phyloP scores from a whole-genome alignment of 2,797 vertebrate species.

The Toxotes lorentzi region DNA sequence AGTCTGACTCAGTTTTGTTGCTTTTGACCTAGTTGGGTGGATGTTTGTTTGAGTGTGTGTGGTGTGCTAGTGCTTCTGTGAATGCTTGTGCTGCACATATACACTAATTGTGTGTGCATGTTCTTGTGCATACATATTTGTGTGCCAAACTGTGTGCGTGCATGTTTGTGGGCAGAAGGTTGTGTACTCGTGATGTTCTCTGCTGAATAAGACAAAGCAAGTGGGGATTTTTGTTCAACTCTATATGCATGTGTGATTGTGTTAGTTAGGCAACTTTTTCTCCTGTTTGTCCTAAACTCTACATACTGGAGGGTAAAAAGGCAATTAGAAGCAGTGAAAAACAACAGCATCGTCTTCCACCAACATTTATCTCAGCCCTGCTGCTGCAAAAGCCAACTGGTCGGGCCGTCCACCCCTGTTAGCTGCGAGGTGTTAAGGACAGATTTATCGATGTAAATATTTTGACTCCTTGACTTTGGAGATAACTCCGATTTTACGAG shows the following conservation, averaged over 20 bases:
- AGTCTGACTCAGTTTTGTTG: conserved; percentile 58
- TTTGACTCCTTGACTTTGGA: conserved; percentile 94
- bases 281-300: conserved; percentile 73
- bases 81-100: not conserved
- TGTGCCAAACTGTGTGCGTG: not conserved
- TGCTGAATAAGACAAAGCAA: conserved; percentile 20
- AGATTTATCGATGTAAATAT: conserved; percentile 96
- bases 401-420: conserved; percentile 85
- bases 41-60: conserved; percentile 32
- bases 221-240: conserved; percentile 2
- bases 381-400: conserved; percentile 87
- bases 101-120: not conserved
- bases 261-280: conserved; percentile 55
- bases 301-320: conserved; percentile 65
- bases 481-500: conserved; percentile 94
- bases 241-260: conserved; percentile 18
- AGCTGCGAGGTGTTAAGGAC: conserved; percentile 87
- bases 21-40: conserved; percentile 65
- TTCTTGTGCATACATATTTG: not conserved
- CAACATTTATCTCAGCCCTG: conserved; percentile 86
- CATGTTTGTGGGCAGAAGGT: not conserved
- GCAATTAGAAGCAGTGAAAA: conserved; percentile 79
- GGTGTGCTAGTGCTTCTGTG: not conserved
- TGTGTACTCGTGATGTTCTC: conserved; percentile 7
- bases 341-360: conserved; percentile 83